Base-by-base conservation (phyloP, 1,140 invertebrate species). In the Wiebesia pumilae region DNA sequence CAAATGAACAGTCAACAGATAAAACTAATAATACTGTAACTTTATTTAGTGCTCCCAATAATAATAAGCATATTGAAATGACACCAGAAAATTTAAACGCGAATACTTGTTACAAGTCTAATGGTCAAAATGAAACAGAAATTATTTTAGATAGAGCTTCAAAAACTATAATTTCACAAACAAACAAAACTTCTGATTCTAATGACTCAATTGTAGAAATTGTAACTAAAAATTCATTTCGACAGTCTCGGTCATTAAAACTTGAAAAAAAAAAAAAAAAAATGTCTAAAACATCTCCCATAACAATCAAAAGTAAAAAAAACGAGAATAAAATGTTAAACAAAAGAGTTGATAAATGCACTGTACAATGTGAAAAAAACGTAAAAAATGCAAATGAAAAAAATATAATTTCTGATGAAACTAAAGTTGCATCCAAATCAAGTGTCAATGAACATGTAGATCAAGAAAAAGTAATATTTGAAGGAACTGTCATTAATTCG, bases 401-500 rank as follows among this genome's bases (percentile, higher is more conserved):
- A 81, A 81, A 81, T 75, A 19, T 84, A n/a, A 80, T 51, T 35
- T 35, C 47, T 7, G 81, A 85, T 69, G 9, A 81, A n/a, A 27
- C 4, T 51, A 33, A 47, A 38, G 3, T 19, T n/a, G 6, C 54
- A 69, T 43, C 51, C 51, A 69, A 38, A 7, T 30, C 6, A 62
- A 80, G 51, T 33, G 35, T 40, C n/a, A 24, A 67, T 54, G 27
- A 73, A 38, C 14, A 67, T 58, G 47, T n/a, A 10, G n/a, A 83
- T 27, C 27, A 51, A 85, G 33, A 62, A 65, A 82, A 81, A 19
- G 30, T 82, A 40, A 86, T 86, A 43, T 78, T 84, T 69, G 81
- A 83, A 77, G 85, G 81, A 40, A 87, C 73, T n/a, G 35, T 87
- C 33, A 79, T 87, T 30, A 58, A 79, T 69, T 54, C 62, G 38